Evolutionary conservation across 2,113 vertebrate species (phyloP).

Genomic region (Myiozetetes cayanensis): DNA sequence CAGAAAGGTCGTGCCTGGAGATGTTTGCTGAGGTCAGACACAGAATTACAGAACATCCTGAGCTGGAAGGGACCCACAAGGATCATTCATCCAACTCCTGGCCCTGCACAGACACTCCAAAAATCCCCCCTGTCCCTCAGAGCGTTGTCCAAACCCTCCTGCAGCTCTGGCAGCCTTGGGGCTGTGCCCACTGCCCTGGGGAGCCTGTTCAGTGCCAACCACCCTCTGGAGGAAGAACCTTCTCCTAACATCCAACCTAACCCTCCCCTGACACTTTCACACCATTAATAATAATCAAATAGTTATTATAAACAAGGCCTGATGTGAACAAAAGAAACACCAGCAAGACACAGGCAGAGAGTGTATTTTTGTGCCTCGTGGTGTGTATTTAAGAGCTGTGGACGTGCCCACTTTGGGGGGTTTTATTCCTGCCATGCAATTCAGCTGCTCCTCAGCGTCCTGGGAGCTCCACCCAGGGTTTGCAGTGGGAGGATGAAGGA

Average conservation of each 20-base stretch:
- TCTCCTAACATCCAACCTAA: background rate
- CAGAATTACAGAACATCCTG: background rate
- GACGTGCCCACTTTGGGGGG: accelerated
- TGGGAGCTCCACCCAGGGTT: accelerated
- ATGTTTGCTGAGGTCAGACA: background rate
- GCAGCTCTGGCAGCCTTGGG: background rate
- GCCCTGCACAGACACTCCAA: background rate
- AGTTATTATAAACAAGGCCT: background rate
- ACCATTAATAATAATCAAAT: background rate
- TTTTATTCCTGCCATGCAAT: background rate
- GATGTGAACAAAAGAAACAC: background rate
- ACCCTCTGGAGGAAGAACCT: background rate
- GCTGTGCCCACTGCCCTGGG: background rate
- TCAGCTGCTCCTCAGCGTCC: background rate
- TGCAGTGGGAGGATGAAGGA: background rate
- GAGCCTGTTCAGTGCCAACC: background rate
- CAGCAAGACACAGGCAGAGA: background rate
- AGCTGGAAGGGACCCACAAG: background rate
- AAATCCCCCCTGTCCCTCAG: background rate
- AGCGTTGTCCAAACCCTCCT: background rate
- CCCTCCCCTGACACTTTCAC: background rate
- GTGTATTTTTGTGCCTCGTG: background rate
- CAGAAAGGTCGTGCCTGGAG: accelerated
- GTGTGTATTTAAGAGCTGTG: background rate
- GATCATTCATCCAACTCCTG: background rate